phyloP scores from a whole-genome alignment of 2,797 vertebrate genomes.

The Lacerta viridis region DNA sequence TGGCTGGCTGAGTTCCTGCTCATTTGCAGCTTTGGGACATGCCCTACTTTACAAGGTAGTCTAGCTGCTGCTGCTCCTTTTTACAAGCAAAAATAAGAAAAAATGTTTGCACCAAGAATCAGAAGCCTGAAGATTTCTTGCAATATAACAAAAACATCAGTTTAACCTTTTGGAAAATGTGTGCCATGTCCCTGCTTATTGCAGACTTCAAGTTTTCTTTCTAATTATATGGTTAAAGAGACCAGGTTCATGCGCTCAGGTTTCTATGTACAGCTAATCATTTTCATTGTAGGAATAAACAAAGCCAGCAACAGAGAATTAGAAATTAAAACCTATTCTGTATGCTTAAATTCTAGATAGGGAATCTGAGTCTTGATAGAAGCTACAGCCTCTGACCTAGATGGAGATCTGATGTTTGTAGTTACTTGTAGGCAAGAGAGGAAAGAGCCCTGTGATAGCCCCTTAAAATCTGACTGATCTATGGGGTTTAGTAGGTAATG shows the following conservation, averaged over 20 bases:
- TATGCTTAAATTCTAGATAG: neutral
- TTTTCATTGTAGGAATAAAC: neutral
- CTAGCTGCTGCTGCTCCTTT: neutral
- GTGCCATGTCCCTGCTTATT: neutral
- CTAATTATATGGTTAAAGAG: neutral
- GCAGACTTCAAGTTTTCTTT: neutral
- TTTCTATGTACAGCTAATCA: neutral
- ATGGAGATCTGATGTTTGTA: neutral
- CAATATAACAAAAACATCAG: neutral
- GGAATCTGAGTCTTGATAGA: neutral
- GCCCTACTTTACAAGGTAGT: constrained; percentile 22
- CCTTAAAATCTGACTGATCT: neutral
- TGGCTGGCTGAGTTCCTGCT: constrained; percentile 3
- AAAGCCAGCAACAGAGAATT: neutral
- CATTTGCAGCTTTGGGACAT: neutral
- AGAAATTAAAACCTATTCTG: neutral
- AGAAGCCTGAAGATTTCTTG: neutral
- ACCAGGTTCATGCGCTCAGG: neutral
- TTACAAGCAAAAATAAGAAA: constrained; percentile 1
- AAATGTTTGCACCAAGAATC: neutral
- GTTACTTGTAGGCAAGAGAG: neutral
- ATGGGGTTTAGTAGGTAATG: neutral
- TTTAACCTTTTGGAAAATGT: neutral
- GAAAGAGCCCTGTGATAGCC: neutral
- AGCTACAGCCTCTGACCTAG: neutral